Evolutionary conservation across 2,797 vertebrate species (phyloP).

Genomic region (Triplophysa bombifrons): DNA sequence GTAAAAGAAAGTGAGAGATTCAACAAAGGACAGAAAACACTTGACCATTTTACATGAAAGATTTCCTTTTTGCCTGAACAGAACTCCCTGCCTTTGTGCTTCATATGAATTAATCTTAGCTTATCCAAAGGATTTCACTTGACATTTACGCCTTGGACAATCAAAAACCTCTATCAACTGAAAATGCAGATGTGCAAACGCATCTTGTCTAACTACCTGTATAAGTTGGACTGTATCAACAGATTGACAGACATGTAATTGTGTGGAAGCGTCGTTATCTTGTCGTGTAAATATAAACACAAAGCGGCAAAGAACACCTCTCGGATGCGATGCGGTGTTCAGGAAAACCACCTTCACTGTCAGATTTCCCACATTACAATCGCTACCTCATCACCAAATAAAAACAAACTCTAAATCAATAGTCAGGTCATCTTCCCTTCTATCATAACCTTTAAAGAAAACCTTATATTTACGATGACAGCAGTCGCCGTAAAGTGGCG

Average conservation of each 20-base stretch:
- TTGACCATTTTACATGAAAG: neutral
- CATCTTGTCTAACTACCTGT: neutral
- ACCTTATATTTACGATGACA: slow-evolving; percentile 6
- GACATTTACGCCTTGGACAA: too few relatives aligned
- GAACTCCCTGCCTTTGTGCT: neutral
- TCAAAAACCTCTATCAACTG: neutral
- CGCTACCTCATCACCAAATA: neutral
- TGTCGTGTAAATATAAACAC: slow-evolving; percentile 19
- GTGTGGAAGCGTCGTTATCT: neutral
- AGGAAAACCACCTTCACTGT: neutral
- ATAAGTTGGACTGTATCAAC: slow-evolving; percentile 7
- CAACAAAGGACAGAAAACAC: neutral
- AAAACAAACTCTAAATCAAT: neutral
- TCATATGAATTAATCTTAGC: neutral
- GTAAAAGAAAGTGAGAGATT: neutral
- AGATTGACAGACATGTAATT: neutral
- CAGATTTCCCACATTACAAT: neutral
- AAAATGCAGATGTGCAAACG: neutral
- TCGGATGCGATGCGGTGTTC: neutral
- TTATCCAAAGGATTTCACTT: neutral
- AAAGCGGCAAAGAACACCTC: neutral
- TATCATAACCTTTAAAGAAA: neutral
- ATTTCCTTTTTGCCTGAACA: neutral
- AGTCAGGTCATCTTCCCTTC: neutral
- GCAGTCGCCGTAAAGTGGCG: slow-evolving; percentile 5